Conservation (phyloP, 2,797 vertebrate genomes). For the Fistularia commersonii region DNA sequence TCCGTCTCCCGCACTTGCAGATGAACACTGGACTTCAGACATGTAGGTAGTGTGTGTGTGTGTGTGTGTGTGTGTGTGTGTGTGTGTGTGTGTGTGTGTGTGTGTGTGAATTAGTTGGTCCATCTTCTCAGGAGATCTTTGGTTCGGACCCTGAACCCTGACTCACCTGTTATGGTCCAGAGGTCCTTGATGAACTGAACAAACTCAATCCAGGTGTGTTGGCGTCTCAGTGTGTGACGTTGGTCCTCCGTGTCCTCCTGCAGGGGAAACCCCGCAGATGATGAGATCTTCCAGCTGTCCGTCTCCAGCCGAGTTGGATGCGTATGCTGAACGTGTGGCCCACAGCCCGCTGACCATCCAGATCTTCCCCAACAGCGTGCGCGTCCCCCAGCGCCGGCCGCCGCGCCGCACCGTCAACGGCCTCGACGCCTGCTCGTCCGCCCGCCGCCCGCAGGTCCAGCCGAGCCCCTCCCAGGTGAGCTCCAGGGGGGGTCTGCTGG, state of each 20-base stretch:
- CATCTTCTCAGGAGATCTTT: too few relatives aligned
- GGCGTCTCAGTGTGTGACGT: slow-evolving; percentile 7
- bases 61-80: too few relatives aligned
- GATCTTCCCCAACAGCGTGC: slow-evolving; percentile 97
- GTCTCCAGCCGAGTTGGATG: slow-evolving; percentile 95
- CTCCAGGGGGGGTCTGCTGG: slow-evolving; percentile 88
- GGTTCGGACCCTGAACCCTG: too few relatives aligned
- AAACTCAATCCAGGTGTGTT: not conserved
- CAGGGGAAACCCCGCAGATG: slow-evolving; percentile 82
- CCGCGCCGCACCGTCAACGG: slow-evolving; percentile 94
- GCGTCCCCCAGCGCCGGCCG: slow-evolving; percentile 97
- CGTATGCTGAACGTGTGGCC: slow-evolving; percentile 96
- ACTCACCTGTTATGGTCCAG: not conserved
- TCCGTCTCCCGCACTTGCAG: slow-evolving; percentile 93
- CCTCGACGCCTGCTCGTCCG: slow-evolving; percentile 90
- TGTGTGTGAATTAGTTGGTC: too few relatives aligned
- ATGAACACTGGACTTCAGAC: slow-evolving; percentile 99
- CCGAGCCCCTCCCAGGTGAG: slow-evolving; percentile 82
- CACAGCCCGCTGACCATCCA: slow-evolving; percentile 94
- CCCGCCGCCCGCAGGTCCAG: slow-evolving; percentile 92
- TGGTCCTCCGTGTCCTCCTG: slow-evolving; percentile 14
- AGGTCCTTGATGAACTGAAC: too few relatives aligned
- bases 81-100: too few relatives aligned
- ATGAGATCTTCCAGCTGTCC: slow-evolving; percentile 92
- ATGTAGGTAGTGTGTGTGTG: slow-evolving; percentile 82